Percentiles rank a stretch among this genome's conserved stretches.
These are phyloP conservation scores for Halictus rubicundus DNA, from an alignment of 1,140 invertebrate genomes.

Conservation along the genomic window DNA sequence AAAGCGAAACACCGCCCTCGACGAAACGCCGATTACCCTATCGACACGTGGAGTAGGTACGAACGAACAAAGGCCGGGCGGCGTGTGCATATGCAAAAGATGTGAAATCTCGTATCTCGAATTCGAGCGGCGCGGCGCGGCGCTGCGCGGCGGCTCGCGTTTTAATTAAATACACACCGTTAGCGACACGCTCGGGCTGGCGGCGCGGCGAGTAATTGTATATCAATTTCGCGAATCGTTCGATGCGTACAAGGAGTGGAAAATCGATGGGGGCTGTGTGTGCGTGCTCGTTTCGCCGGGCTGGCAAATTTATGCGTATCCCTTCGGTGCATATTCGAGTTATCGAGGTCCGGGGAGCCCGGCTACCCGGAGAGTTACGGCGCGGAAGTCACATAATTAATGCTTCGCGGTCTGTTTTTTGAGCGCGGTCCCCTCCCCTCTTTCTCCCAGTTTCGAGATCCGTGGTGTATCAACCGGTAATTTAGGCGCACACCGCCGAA, in stretches of 20 bases:
- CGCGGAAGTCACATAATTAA: conserved; percentile 68
- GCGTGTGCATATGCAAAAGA: no score
- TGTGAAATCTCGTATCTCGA: no score
- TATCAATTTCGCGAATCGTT: conserved; percentile 34
- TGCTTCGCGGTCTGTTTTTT: conserved; percentile 45
- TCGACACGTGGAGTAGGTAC: no score
- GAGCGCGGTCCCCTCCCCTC: background rate
- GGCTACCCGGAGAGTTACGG: conserved; percentile 25
- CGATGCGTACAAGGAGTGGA: background rate
- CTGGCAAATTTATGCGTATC: conserved; percentile 42
- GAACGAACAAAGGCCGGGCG: no score
- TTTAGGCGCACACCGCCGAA: conserved; percentile 42
- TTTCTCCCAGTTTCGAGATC: background rate
- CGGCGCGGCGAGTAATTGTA: conserved; percentile 2
- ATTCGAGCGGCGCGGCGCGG: no score
- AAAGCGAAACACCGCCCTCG: no score
- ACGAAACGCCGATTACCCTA: no score
- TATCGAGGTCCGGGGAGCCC: conserved; percentile 37
- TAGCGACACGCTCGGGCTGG: background rate
- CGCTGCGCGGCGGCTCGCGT: no score
- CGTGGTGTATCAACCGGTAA: conserved; percentile 24
- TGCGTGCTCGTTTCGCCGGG: background rate
- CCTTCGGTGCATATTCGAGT: conserved; percentile 31
- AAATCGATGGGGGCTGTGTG: conserved; percentile 13
- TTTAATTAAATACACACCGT: conserved; percentile 13